phyloP scores from a whole-genome alignment of 2,797 vertebrate genomes.

The Luscinia megarhynchos region DNA sequence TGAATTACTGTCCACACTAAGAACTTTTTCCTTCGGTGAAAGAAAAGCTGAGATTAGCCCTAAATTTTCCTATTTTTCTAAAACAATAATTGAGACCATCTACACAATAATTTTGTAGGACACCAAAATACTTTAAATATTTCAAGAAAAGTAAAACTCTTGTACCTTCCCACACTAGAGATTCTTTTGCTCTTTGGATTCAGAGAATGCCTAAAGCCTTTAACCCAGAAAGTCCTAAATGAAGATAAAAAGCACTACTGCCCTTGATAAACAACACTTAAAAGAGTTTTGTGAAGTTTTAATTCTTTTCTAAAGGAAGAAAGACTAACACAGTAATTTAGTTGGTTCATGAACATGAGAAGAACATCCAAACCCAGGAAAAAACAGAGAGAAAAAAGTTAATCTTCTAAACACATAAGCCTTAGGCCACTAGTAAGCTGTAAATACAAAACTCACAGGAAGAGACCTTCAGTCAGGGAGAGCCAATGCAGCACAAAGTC shows the following conservation, averaged over 20 bases:
- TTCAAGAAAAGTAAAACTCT: background rate
- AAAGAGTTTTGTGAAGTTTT: background rate
- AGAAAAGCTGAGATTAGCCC: background rate
- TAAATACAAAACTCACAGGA: background rate
- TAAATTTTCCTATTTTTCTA: background rate
- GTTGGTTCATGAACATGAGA: background rate
- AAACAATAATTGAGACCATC: background rate
- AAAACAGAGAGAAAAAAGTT: background rate
- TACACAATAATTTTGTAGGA: background rate
- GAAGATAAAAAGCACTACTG: background rate
- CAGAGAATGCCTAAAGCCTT: background rate
- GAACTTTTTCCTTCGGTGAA: background rate
- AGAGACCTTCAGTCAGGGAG: accelerated
- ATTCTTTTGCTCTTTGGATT: background rate
- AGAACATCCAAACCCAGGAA: background rate
- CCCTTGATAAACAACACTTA: background rate
- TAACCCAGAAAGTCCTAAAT: background rate
- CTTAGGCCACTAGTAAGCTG: background rate
- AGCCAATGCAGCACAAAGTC: background rate
- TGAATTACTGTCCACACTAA: background rate
- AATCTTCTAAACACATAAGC: background rate
- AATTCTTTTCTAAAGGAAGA: background rate
- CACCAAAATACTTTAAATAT: background rate
- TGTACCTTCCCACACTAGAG: background rate
- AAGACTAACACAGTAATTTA: background rate